These are phyloP conservation scores for Notarius lentiginosus DNA, from an alignment of 2,113 vertebrate genomes.

Conservation along the genomic window DNA sequence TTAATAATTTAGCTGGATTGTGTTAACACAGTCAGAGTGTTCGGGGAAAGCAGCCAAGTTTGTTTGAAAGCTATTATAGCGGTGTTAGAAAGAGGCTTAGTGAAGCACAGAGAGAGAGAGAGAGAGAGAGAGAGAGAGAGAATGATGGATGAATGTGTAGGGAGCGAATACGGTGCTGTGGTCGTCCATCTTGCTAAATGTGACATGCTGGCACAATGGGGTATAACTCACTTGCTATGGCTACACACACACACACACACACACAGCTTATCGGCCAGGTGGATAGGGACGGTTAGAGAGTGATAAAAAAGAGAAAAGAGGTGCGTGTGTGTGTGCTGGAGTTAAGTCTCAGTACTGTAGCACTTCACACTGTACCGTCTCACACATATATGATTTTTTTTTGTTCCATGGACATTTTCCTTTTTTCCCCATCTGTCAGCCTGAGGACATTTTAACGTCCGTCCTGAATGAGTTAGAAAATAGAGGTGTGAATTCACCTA, in stretches of 20 bases:
- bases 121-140: constrained; percentile 44
- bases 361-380: neutral
- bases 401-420: neutral
- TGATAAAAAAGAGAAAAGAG: constrained; percentile 12
- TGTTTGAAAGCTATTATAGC: constrained; percentile 24
- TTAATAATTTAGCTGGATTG: constrained; percentile 9
- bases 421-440: constrained; percentile 9
- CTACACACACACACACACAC: constrained; percentile 31
- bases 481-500: neutral
- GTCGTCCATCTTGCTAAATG: constrained; percentile 63
- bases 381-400: neutral
- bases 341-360: neutral
- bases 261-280: constrained; percentile 42
- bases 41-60: constrained; percentile 26
- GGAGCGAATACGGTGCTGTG: constrained; percentile 61
- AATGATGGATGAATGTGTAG: constrained; percentile 65
- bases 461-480: neutral
- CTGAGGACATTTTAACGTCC: neutral
- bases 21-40: constrained; percentile 3
- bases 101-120: constrained; percentile 21
- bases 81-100: neutral
- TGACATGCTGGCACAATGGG: constrained; percentile 61
- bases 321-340: neutral
- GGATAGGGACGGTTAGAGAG: constrained; percentile 19
- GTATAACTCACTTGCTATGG: constrained; percentile 54